Percentiles rank a stretch among this genome's conserved stretches.
phyloP scores from a whole-genome alignment of 2,888 invertebrate species.

The Drosophila fungiperda region DNA sequence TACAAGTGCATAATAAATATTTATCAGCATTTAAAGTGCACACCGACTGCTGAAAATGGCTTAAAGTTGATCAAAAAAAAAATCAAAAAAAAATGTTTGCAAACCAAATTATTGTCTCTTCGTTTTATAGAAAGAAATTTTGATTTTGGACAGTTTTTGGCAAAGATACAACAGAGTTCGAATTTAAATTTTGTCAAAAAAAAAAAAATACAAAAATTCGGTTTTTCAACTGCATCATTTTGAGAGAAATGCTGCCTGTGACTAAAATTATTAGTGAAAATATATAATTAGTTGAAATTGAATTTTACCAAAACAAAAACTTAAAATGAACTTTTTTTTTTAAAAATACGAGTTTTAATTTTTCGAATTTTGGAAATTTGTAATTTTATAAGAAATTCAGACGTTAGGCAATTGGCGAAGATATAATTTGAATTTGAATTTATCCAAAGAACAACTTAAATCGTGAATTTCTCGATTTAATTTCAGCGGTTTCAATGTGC shows the following conservation, averaged over 20 bases:
- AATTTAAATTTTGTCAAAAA: background rate
- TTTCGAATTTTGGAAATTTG: too few relatives aligned
- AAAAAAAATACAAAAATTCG: too few relatives aligned
- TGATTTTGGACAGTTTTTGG: background rate
- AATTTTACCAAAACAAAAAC: too few relatives aligned
- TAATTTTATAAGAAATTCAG: too few relatives aligned
- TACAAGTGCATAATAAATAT: conserved; percentile 33
- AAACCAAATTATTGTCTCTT: background rate
- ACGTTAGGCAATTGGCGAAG: too few relatives aligned
- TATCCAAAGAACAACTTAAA: background rate
- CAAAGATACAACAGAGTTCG: background rate
- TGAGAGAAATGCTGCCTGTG: too few relatives aligned
- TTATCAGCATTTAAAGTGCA: conserved; percentile 20
- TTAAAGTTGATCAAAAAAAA: background rate
- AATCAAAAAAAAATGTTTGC: background rate
- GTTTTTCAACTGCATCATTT: too few relatives aligned
- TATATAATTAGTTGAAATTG: too few relatives aligned
- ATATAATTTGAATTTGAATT: background rate
- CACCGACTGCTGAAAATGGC: conserved; percentile 8
- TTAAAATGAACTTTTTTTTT: too few relatives aligned
- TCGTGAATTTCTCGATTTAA: background rate
- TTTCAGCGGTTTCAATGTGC: conserved; percentile 19
- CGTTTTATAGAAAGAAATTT: background rate
- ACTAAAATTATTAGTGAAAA: too few relatives aligned
- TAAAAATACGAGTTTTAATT: too few relatives aligned